Evolutionary conservation across 2,797 vertebrate genomes (phyloP), one percentile per base, ranked within the genome.

Genomic region (Ctenopoma kingsleyae): DNA sequence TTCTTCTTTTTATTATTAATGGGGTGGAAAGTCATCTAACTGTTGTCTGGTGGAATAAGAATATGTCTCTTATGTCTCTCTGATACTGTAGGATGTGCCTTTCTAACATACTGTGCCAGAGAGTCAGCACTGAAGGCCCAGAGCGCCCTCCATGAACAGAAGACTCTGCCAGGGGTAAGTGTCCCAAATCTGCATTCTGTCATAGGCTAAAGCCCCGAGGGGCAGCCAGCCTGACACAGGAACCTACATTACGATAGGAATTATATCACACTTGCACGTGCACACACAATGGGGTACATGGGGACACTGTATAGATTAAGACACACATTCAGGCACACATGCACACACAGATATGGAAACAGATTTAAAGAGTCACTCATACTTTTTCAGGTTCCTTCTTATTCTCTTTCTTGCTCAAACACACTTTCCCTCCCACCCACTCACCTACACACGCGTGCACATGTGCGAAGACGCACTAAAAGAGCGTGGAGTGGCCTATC

Each of bases 21-120:
- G 20, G 5, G 36, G 19, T 56, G 6, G 75, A 23, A 41, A 51
- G 40, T 48, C 44, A 48, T 65, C 22, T 53, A 51, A 47, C 25
- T 27, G 43, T 48, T 69, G 53, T 70, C 43, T 62, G 74, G 12
- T 65, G 20, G 17, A 74, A 63, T 82, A 67, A 84, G 23, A 5
- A 27, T 50, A 30, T 78, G 56, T 87, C 54, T 85, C 71, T 58
- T 60, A 44, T 90, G 71, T 90, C 55, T 89, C 71, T 52, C 70
- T 78, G 30, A 63, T 40, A 65, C 71, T 83, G 27, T 73, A 95
- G 94, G 94, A 95, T 95, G 94, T 95, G 94, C 94, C 94, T 95
- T 95, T 95, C 94, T 95, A 90, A 95, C 94, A 89, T 95, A 95
- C 92, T 95, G 94, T 93, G 94, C 94, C 91, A 94, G 94, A 93